Percentiles rank a stretch among this genome's conserved stretches.
Evolutionary conservation across 2,888 invertebrate species (phyloP).

Genomic region (Ophraella communa): DNA sequence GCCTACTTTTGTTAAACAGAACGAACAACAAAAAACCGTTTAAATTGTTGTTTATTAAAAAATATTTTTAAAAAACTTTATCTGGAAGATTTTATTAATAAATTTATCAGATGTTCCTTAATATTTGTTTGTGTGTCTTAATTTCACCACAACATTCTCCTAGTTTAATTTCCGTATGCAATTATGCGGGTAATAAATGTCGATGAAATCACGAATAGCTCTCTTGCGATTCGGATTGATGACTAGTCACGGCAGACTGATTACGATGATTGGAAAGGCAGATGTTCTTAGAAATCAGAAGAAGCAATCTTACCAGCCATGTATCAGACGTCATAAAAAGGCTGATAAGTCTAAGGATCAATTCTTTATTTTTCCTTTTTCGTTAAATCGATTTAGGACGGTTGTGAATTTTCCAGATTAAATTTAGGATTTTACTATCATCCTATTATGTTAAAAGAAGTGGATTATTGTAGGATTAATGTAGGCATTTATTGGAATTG

Average conservation of each 20-base stretch:
- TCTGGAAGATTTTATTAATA: too few relatives aligned
- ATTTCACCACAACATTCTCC: not conserved
- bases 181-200: constrained; percentile 32
- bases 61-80: too few relatives aligned
- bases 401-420: not conserved
- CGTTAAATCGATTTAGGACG: not conserved
- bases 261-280: constrained; percentile 38
- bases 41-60: too few relatives aligned
- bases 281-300: constrained; percentile 26
- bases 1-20: too few relatives aligned
- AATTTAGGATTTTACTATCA: not conserved
- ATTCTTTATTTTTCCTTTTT: constrained; percentile 28
- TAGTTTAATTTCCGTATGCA: not conserved
- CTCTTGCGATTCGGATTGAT: constrained; percentile 31
- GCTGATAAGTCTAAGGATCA: constrained; percentile 29
- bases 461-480: not conserved
- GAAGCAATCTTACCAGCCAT: constrained; percentile 35
- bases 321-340: constrained; percentile 37
- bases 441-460: not conserved
- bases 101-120: too few relatives aligned
- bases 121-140: not conserved
- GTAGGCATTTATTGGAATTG: not conserved
- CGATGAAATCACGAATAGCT: constrained; percentile 21
- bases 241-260: constrained; percentile 35
- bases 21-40: too few relatives aligned